Conservation (phyloP, 2,797 vertebrate genomes). For the Erpetoichthys calabaricus region DNA sequence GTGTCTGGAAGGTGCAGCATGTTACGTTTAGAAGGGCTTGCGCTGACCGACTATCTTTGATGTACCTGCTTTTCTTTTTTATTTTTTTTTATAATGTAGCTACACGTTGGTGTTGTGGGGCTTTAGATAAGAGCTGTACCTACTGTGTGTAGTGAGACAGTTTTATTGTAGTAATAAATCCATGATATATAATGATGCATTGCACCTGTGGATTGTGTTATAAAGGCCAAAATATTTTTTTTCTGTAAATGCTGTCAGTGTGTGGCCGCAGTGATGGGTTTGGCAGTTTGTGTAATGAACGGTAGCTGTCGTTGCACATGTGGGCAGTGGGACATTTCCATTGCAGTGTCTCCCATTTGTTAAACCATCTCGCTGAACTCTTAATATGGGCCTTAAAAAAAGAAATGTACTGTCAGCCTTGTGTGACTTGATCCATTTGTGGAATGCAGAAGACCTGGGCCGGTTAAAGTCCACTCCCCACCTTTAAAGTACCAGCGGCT, state of each 20-base stretch:
- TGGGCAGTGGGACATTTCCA: too few species aligned
- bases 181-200: conserved; percentile 2
- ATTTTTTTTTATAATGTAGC: conserved; percentile 3
- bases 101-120: conserved; percentile 8
- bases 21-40: conserved; percentile 18
- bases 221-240: conserved; percentile 4
- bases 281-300: too few species aligned
- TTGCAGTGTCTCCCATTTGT: too few species aligned
- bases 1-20: conserved; percentile 24
- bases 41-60: conserved; percentile 24
- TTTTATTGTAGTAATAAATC: not conserved
- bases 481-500: too few species aligned
- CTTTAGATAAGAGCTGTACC: conserved; percentile 11
- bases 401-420: too few species aligned
- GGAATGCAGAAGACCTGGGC: too few species aligned
- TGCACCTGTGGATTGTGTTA: conserved; percentile 1
- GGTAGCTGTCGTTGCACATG: too few species aligned
- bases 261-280: too few species aligned
- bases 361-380: too few species aligned
- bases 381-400: too few species aligned
- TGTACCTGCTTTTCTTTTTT: conserved; percentile 4
- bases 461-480: too few species aligned
- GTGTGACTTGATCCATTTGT: too few species aligned
- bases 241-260: not conserved
- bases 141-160: not conserved